Conservation (phyloP, 2,113 vertebrate species). For the Tichodroma muraria region DNA sequence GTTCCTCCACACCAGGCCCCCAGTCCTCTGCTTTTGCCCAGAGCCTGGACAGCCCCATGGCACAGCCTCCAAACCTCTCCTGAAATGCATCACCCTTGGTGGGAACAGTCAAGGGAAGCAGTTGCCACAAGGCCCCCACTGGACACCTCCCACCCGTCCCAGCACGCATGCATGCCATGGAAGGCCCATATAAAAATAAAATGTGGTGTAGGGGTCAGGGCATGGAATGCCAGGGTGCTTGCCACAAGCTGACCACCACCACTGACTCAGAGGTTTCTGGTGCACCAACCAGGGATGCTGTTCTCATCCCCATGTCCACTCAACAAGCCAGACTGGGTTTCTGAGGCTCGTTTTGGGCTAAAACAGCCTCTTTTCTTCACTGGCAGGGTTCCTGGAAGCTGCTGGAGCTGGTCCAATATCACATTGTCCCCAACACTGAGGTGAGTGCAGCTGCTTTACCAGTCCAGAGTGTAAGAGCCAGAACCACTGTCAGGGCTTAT, state of each 20-base stretch:
- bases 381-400: slow-evolving; percentile 83
- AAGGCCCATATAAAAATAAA: not conserved
- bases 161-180: not conserved
- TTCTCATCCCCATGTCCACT: not conserved
- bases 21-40: not conserved
- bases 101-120: not conserved
- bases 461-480: not conserved
- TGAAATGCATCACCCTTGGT: not conserved
- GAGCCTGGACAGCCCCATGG: not conserved
- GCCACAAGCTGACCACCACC: not conserved
- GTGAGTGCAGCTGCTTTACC: slow-evolving; percentile 44
- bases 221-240: too few species aligned
- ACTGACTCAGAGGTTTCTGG: not conserved
- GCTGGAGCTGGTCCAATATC: slow-evolving; percentile 84
- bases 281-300: not conserved
- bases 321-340: not conserved
- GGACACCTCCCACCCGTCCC: not conserved
- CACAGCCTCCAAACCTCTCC: not conserved
- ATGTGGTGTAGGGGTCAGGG: not conserved
- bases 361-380: not conserved
- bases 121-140: not conserved
- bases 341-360: not conserved
- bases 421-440: slow-evolving; percentile 74
- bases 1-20: not conserved
- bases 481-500: not conserved